Conservation (phyloP, 23 tunicate species). For the Clavelina lepadiformis region DNA sequence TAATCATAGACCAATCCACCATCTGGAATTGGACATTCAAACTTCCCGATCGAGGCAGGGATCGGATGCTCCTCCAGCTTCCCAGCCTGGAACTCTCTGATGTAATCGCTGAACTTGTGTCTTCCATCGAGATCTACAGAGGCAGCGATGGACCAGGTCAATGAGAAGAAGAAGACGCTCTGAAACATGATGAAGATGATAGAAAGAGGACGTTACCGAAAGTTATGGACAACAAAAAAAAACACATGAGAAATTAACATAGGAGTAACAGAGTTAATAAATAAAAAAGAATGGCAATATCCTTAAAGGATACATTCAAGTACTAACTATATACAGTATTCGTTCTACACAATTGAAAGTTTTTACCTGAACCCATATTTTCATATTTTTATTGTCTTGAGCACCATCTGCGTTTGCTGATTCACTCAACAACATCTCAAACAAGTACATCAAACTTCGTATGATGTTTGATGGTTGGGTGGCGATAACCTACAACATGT, state of each 20-base stretch:
- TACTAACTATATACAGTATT: too few relatives aligned
- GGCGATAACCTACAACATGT: slow-evolving; percentile 67
- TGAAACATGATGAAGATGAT: too few relatives aligned
- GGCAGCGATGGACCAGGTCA: slow-evolving; percentile 89
- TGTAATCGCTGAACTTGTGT: slow-evolving; percentile 59
- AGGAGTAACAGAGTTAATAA: too few relatives aligned
- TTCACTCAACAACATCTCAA: slow-evolving; percentile 81
- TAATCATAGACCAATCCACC: slow-evolving; percentile 62
- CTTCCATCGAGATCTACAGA: slow-evolving; percentile 79
- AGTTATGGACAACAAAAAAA: too few relatives aligned
- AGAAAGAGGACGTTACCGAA: too few relatives aligned
- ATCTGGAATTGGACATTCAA: slow-evolving; percentile 78
- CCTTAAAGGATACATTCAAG: too few relatives aligned
- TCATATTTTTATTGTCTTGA: slow-evolving; percentile 67
- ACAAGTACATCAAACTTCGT: slow-evolving; percentile 92
- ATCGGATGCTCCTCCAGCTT: slow-evolving; percentile 70
- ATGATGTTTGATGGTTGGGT: slow-evolving; percentile 70
- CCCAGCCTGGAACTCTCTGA: slow-evolving; percentile 53
- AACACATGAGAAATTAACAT: too few relatives aligned
- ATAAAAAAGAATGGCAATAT: too few relatives aligned
- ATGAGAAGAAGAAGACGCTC: slow-evolving; percentile 92
- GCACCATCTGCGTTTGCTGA: slow-evolving; percentile 67
- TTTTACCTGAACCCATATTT: slow-evolving; percentile 83
- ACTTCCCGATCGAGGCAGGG: slow-evolving; percentile 59
- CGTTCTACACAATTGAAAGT: not conserved